Evolutionary conservation across 1,140 invertebrate genomes (phyloP).

Genomic region (Cataglyphis hispanica): DNA sequence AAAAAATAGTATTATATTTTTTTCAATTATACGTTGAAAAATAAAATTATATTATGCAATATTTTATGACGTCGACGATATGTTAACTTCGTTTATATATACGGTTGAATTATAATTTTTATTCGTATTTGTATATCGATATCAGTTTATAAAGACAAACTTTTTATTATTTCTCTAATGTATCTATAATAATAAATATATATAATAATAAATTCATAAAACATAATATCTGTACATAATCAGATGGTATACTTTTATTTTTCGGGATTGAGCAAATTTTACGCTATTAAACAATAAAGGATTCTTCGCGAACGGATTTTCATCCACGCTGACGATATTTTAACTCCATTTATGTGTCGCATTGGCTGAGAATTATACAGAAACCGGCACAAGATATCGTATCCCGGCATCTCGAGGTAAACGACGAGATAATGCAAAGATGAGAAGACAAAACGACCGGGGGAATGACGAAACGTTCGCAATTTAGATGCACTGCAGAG

Average conservation of each 20-base stretch:
- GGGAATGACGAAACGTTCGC: slow-evolving; percentile 46
- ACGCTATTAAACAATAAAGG: not conserved
- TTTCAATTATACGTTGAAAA: not conserved
- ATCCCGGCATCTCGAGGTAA: slow-evolving; percentile 29
- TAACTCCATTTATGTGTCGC: slow-evolving; percentile 54
- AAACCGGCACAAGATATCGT: slow-evolving; percentile 42
- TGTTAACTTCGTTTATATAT: too few species aligned
- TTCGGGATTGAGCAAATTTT: not conserved
- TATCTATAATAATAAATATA: too few species aligned
- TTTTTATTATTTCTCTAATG: not conserved
- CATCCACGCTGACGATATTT: slow-evolving; percentile 67
- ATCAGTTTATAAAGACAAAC: not conserved
- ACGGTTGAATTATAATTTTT: too few species aligned
- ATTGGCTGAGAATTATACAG: slow-evolving; percentile 41
- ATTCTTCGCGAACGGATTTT: slow-evolving; percentile 23
- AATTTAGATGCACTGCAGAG: slow-evolving; percentile 63
- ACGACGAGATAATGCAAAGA: slow-evolving; percentile 47
- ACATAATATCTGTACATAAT: not conserved
- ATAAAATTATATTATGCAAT: not conserved
- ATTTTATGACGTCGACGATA: too few species aligned
- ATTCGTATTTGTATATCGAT: not conserved
- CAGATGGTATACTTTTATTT: slow-evolving; percentile 27
- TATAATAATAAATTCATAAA: slow-evolving; percentile 20
- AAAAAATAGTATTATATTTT: not conserved
- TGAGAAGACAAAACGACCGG: slow-evolving; percentile 2